A percentile compares a stretch with the other conserved stretches of the same genome.
Conservation (phyloP, 2,797 vertebrate genomes). For the Craterocephalus amniculus region DNA sequence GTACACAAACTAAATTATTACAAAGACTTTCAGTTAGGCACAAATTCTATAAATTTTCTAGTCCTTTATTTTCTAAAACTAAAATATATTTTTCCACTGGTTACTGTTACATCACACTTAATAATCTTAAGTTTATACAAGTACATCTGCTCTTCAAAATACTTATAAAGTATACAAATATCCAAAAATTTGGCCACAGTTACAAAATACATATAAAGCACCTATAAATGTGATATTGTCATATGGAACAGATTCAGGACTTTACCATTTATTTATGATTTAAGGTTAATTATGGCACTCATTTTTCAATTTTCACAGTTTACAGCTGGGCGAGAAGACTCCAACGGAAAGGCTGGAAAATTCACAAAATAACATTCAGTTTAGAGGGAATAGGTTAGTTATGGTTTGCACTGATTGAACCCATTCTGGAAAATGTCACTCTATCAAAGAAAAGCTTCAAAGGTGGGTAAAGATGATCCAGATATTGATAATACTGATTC, state of each 20-base stretch:
- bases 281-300: too few relatives aligned
- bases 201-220: background rate
- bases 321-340: too few relatives aligned
- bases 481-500: too few relatives aligned
- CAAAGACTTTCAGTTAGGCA: constrained; percentile 21
- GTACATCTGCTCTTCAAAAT: constrained; percentile 1
- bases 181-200: background rate
- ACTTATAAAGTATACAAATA: background rate
- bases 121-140: background rate
- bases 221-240: background rate
- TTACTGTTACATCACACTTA: background rate
- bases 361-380: background rate
- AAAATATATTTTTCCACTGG: background rate
- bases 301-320: too few relatives aligned
- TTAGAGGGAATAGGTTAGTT: background rate
- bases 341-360: background rate
- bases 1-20: constrained; percentile 34
- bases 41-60: constrained; percentile 4
- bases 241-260: background rate
- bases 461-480: too few relatives aligned
- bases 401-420: too few relatives aligned
- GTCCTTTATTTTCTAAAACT: background rate
- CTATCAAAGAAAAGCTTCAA: too few relatives aligned
- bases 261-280: too few relatives aligned
- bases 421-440: background rate